These are phyloP conservation scores for Sterna hirundo DNA, from an alignment of 2,113 vertebrate genomes.

Conservation along the genomic window DNA sequence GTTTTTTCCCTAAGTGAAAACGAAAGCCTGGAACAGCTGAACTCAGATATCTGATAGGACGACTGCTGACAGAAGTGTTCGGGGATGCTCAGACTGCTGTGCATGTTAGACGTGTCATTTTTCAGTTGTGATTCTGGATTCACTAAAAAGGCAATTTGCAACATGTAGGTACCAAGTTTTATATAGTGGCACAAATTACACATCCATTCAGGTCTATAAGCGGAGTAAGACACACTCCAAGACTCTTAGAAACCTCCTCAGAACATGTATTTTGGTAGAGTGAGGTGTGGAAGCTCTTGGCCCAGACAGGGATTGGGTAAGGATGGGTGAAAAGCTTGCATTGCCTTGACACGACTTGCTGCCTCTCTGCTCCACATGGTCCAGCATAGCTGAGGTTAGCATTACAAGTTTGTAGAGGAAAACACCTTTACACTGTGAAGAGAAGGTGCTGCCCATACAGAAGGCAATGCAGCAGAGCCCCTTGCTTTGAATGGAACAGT, in stretches of 20 bases:
- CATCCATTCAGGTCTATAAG: too few relatives aligned
- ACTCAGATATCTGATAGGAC: constrained; percentile 32
- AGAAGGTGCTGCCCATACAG: not conserved
- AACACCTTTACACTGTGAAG: not conserved
- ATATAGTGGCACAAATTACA: not conserved
- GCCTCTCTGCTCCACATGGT: fast-evolving
- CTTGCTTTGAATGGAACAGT: not conserved
- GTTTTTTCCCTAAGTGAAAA: constrained; percentile 21
- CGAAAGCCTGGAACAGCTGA: constrained; percentile 17
- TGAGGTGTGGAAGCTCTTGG: not conserved
- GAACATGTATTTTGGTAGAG: not conserved
- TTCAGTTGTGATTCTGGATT: constrained; percentile 24
- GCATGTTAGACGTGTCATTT: not conserved
- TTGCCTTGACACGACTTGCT: not conserved
- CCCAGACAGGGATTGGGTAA: not conserved
- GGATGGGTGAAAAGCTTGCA: not conserved
- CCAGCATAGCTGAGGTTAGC: not conserved
- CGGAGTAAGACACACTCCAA: not conserved
- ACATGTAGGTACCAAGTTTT: not conserved
- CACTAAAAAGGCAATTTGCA: not conserved
- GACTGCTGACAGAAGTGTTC: constrained; percentile 20
- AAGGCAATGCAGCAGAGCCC: not conserved
- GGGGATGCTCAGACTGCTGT: constrained; percentile 4
- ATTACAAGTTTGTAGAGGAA: not conserved
- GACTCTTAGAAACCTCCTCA: not conserved